Evolutionary conservation across 2,888 invertebrate genomes (phyloP), one percentile per base, ranked within the genome.

Genomic region (Agrenia bidenticulata): DNA sequence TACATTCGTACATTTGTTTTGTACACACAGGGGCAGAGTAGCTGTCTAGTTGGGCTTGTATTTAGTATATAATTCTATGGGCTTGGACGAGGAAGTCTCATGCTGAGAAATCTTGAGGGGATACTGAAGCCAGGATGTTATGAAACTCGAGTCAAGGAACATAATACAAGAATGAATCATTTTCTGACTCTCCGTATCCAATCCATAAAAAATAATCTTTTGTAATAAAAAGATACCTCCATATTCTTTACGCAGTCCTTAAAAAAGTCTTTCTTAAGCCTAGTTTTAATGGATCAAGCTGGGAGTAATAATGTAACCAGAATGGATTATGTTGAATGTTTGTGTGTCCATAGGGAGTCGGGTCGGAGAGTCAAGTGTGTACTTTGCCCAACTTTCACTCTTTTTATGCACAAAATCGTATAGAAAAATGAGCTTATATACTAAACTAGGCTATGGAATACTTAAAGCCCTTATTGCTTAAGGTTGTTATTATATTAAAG

Each of bases 341-440:
- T 32, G 55, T 55, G 55, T 55, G 17, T 55, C 55, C 37, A 15
- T 7, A 9, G 55, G 55, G 55, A 32, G 7, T 55, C 15, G 7
- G 19, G 19, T 9, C 32, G 32, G 45, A 11, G 53, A 55, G 55
- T 55, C 23, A 57, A 49, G 45, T 59, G 59, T n/a, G 42, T 45
- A 11, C 59, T 59, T 45, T 24, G 21, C 39, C 49, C 45, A 45
- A 49, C 59, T 59, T 59, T 59, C 45, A 21, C 59, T 24, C 24
- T 42, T 15, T 55, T 7, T 45, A n/a, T 39, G 21, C 24, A 32
- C 32, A 32, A 32, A 11, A 32, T 11, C 32, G 32, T n/a, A n/a
- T n/a, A n/a, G n/a, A n/a, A n/a, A n/a, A n/a, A n/a, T n/a, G n/a
- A n/a, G n/a, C n/a, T n/a, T n/a, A n/a, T n/a, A n/a, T n/a, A n/a